Percentiles rank a stretch among this genome's conserved stretches.
These are phyloP conservation scores for Hydractinia echinata DNA, from an alignment of 30 jellyfish, hydroid and myxozoan species.

Conservation along the genomic window DNA sequence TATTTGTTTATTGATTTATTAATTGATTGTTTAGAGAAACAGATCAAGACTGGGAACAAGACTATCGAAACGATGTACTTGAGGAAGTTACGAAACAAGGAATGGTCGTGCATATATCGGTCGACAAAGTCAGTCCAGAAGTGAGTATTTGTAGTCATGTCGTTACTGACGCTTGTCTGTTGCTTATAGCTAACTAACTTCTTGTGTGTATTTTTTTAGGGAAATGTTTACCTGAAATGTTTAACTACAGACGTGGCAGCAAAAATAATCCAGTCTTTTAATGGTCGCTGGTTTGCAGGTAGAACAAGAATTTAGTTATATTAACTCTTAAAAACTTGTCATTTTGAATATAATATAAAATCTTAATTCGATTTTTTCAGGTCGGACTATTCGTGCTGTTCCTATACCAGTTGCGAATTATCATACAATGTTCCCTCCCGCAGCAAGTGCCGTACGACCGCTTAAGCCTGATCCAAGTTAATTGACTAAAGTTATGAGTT, in stretches of 20 bases:
- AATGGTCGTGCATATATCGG: conserved; percentile 81
- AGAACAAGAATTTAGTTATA: not conserved
- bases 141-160: conserved; percentile 32
- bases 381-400: conserved; percentile 85
- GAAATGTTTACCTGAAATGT: conserved; percentile 78
- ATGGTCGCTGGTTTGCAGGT: conserved; percentile 98
- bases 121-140: conserved; percentile 92
- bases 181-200: not conserved
- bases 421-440: conserved; percentile 73
- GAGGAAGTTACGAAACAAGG: conserved; percentile 88
- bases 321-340: not conserved
- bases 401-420: conserved; percentile 70
- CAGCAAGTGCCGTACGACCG: conserved; percentile 77
- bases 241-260: conserved; percentile 76
- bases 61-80: conserved; percentile 66
- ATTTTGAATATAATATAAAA: not conserved
- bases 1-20: not conserved
- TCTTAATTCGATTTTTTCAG: conserved; percentile 13
- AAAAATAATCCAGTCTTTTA: conserved; percentile 60
- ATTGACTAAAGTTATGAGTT: not conserved
- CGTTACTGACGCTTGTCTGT: too few species aligned
- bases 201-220: conserved; percentile 38
- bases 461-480: conserved; percentile 52
- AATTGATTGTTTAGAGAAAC: conserved; percentile 47
- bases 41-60: conserved; percentile 91